Conservation (phyloP, 1,140 invertebrate genomes). For the Brachionus rubens region DNA sequence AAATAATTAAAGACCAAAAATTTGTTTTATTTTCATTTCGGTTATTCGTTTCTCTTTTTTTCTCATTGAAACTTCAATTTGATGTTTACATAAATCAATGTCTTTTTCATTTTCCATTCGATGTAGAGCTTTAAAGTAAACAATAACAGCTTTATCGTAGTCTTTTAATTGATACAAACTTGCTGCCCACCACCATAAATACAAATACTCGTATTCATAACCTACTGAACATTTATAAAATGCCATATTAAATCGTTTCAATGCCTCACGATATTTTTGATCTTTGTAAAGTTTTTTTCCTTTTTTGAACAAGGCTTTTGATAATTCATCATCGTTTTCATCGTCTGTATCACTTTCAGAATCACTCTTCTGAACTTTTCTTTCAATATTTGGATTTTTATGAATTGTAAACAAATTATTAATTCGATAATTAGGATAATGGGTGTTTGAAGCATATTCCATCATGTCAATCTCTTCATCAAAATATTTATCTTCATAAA, state of each 20-base stretch:
- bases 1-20: conserved; percentile 1
- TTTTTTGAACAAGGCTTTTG: background rate
- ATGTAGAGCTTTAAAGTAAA: conserved; percentile 1
- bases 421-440: background rate
- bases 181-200: conserved; percentile 30
- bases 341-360: background rate
- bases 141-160: background rate
- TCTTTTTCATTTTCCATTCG: conserved; percentile 20
- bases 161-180: conserved; percentile 8
- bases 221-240: conserved; percentile 16
- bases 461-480: background rate
- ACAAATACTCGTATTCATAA: conserved; percentile 2
- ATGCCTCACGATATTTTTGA: background rate
- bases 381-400: background rate
- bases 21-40: background rate
- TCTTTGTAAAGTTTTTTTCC: conserved; percentile 13
- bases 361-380: background rate
- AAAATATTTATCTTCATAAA: background rate
- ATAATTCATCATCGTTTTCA: background rate
- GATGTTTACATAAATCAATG: background rate
- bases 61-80: conserved; percentile 6
- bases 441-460: background rate
- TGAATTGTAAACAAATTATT: background rate
- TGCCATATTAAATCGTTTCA: conserved; percentile 5
- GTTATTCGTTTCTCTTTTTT: background rate